Base-by-base conservation (phyloP, 35 echinoderm and acorn worm species). In the Eucidaris tribuloides region DNA sequence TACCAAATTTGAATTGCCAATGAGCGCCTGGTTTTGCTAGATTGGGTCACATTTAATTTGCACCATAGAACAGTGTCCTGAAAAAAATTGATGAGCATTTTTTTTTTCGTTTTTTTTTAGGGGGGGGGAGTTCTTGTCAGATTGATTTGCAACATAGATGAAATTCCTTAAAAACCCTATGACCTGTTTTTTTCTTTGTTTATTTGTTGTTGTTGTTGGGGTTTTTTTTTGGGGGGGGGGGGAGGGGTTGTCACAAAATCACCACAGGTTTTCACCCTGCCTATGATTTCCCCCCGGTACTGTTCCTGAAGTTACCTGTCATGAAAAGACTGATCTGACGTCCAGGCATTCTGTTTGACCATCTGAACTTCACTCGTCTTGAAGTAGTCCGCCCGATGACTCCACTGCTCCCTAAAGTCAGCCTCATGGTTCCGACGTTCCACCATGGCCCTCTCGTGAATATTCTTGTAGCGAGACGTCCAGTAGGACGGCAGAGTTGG, bases 401-500 rank as follows among this genome's bases (percentile, higher is more conserved):
- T 43, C 94, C 94, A 97, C 38, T 89, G 74, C 58, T 97, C 89
- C 50, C 94, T 41, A 33, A 92, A 97, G 68, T 97, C 94, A 19
- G 78, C 85, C 50, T 97, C 94, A 60, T 97, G 85, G 20, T 87
- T 88, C 0, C 94, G 74, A 32, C 94, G 58, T 71, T 85, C 45
- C 9, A 97, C 94, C 89, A 97, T 97, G 4, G 85, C 71, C 46
- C 90, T 81, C 58, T 97, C 94, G 45, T 92, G 89, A 27, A 97
- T 89, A 58, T 97, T 97, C 85, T 89, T 97, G 57, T 97, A 97
- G n/a, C 94, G 85, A 1, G 80, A 72, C 13, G 89, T 88, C 94
- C 94, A 97, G 65, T 97, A 97, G 60, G 94, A 88, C 0, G 94
- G 94, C 28, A 97, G 56, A 17, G 94, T 97, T 50, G 94, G 89